Conservation (phyloP, 2,113 vertebrate genomes). For the Sterna hirundo region DNA sequence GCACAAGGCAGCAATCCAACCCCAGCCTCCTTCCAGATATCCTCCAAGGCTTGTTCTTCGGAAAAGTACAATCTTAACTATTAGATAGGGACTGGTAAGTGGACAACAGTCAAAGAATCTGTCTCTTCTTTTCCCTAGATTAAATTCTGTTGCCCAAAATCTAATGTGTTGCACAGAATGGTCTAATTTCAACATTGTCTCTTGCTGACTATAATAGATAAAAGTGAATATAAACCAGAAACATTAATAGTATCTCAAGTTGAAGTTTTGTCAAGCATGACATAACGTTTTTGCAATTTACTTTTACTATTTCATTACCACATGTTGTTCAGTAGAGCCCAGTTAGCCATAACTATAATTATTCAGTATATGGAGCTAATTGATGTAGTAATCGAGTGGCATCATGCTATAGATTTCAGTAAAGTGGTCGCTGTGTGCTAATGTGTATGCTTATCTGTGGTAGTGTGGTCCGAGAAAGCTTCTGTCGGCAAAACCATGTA, state of each 20-base stretch:
- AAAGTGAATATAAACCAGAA: slow-evolving; percentile 19
- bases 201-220: background rate
- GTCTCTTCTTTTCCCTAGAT: background rate
- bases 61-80: background rate
- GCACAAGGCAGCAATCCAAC: background rate
- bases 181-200: background rate
- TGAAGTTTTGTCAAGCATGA: slow-evolving; percentile 32
- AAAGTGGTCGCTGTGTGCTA: background rate
- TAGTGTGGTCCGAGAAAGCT: background rate
- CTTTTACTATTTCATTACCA: slow-evolving; percentile 46
- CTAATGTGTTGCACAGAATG: background rate
- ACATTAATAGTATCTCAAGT: background rate
- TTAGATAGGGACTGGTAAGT: background rate
- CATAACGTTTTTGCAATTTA: slow-evolving; percentile 35
- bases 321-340: background rate
- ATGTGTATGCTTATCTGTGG: background rate
- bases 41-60: background rate
- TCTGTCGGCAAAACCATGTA: background rate
- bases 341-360: background rate
- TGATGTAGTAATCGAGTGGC: background rate
- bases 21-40: background rate
- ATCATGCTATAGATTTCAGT: background rate
- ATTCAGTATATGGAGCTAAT: background rate
- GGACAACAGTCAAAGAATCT: background rate
- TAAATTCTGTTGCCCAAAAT: background rate